Percentiles rank a stretch among this genome's conserved stretches.
phyloP scores from a whole-genome alignment of 2,797 vertebrate species.

The Scyliorhinus canicula region DNA sequence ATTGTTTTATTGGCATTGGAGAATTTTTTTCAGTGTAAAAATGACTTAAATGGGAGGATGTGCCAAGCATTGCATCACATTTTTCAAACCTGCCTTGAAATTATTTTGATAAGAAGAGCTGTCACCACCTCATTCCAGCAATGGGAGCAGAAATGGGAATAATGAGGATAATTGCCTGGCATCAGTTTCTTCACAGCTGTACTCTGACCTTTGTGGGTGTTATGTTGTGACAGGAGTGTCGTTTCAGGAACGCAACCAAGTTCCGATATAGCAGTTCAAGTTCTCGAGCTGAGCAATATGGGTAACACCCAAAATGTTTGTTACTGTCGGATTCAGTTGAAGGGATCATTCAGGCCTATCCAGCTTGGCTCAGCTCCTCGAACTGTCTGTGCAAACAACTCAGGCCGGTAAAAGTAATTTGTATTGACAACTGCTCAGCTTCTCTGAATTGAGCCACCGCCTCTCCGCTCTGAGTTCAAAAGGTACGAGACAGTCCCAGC shows the following conservation, averaged over 20 bases:
- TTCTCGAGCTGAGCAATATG: neutral
- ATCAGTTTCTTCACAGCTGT: neutral
- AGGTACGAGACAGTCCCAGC: neutral
- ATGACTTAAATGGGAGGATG: neutral
- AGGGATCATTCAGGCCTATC: neutral
- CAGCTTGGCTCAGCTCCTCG: neutral
- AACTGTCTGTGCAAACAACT: neutral
- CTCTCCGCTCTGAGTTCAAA: neutral
- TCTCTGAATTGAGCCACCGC: neutral
- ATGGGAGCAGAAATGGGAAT: neutral
- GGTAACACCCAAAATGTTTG: neutral
- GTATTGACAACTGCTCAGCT: neutral
- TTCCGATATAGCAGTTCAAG: neutral
- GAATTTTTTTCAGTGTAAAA: too few species aligned
- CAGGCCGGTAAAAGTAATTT: neutral
- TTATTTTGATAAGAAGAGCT: neutral
- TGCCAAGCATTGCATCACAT: neutral
- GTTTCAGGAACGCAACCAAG: neutral
- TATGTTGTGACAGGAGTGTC: neutral
- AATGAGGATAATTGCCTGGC: neutral
- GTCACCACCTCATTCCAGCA: neutral
- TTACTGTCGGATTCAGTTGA: neutral
- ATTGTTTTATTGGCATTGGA: neutral
- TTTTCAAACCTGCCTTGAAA: neutral
- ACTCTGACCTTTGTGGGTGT: neutral